Conservation (phyloP, 2,888 invertebrate genomes). For the Limenitis camilla region DNA sequence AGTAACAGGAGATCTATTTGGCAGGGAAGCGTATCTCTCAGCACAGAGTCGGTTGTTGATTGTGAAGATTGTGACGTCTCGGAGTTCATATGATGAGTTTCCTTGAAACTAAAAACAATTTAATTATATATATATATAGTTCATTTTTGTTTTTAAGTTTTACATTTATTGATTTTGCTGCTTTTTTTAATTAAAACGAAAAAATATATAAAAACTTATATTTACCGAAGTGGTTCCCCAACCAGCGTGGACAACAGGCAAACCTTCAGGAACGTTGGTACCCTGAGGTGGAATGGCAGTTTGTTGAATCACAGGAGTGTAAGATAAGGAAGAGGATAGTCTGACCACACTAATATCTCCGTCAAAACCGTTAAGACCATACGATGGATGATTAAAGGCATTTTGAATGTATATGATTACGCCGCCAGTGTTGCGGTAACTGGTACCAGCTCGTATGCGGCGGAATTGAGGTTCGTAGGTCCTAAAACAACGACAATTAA, state of each 20-base stretch:
- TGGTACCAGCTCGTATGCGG: conserved; percentile 47
- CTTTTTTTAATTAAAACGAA: background rate
- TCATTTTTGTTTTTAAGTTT: too few species aligned
- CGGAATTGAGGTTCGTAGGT: conserved; percentile 28
- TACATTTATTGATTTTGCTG: too few species aligned
- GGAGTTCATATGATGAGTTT: conserved; percentile 27
- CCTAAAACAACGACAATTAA: conserved; percentile 23
- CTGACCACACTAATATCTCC: conserved; percentile 40
- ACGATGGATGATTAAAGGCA: conserved; percentile 39
- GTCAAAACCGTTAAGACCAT: conserved; percentile 29
- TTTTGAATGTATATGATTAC: conserved; percentile 26
- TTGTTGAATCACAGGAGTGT: conserved; percentile 30
- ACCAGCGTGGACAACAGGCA: conserved; percentile 39
- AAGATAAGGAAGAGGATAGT: conserved; percentile 26
- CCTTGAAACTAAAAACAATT: conserved; percentile 34
- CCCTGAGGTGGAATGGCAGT: conserved; percentile 28
- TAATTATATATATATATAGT: too few species aligned
- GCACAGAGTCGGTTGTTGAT: conserved; percentile 38
- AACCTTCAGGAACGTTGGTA: conserved; percentile 27
- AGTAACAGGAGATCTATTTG: conserved; percentile 28
- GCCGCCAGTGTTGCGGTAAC: conserved; percentile 43
- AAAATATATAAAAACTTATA: background rate
- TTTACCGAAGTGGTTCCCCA: conserved; percentile 44
- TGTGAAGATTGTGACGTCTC: conserved; percentile 36
- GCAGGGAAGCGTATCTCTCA: conserved; percentile 30